Conservation (phyloP, 2,888 invertebrate species). For the Pharmacophagus antenor region DNA sequence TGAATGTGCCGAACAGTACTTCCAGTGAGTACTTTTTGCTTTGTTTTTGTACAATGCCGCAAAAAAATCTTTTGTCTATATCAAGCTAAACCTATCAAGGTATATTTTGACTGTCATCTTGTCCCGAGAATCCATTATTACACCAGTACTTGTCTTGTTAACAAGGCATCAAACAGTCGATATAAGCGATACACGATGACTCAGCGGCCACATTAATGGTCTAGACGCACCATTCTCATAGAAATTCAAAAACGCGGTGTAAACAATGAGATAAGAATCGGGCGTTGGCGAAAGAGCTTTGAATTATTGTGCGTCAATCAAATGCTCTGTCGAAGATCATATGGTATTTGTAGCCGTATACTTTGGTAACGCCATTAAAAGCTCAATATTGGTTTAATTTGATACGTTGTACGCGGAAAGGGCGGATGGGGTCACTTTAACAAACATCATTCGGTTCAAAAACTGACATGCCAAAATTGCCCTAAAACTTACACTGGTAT, state of each 20-base stretch:
- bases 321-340: constrained; percentile 48
- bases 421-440: constrained; percentile 45
- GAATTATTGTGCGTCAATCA: constrained; percentile 67
- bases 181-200: constrained; percentile 45
- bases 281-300: constrained; percentile 54
- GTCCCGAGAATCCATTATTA: constrained; percentile 33
- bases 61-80: constrained; percentile 4
- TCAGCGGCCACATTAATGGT: constrained; percentile 42
- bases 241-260: constrained; percentile 46
- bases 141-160: constrained; percentile 44
- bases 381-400: constrained; percentile 59
- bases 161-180: constrained; percentile 37
- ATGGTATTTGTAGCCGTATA: constrained; percentile 40
- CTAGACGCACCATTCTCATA: constrained; percentile 36
- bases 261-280: constrained; percentile 63
- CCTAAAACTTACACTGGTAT: constrained; percentile 23
- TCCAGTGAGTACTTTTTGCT: background rate
- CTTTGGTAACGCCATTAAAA: constrained; percentile 36
- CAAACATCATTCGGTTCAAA: constrained; percentile 19
- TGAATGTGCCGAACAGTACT: background rate
- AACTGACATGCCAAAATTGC: constrained; percentile 28
- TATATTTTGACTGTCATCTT: constrained; percentile 21
- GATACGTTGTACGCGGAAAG: constrained; percentile 49
- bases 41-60: constrained; percentile 2
- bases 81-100: constrained; percentile 5